phyloP scores from a whole-genome alignment of 2,797 vertebrate genomes.

The Tauraco hartlaubi region DNA sequence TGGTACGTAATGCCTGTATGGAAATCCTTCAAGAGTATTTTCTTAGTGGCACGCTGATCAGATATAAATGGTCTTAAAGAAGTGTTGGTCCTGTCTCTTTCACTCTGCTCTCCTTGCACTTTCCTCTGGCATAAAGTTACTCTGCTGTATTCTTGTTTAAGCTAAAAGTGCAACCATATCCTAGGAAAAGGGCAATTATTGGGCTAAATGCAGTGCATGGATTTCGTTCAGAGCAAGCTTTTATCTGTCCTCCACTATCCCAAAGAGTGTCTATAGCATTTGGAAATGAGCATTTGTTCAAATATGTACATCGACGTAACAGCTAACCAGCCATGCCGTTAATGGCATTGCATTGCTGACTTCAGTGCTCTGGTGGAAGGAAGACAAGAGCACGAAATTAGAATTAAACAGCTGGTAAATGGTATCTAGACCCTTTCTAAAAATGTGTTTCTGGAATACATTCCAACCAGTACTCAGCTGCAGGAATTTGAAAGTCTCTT shows the following conservation, averaged over 20 bases:
- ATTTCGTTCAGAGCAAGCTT: neutral
- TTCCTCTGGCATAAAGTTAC: neutral
- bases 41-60: neutral
- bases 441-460: neutral
- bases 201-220: neutral
- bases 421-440: neutral
- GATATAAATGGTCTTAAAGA: neutral
- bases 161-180: neutral
- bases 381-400: conserved; percentile 1
- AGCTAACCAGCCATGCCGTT: neutral
- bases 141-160: neutral
- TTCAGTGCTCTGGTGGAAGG: neutral
- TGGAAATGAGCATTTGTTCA: neutral
- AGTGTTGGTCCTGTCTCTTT: neutral
- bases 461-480: neutral
- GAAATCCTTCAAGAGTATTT: neutral
- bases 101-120: fast-evolving
- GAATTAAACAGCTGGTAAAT: conserved; percentile 14
- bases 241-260: neutral
- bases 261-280: neutral
- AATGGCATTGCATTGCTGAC: neutral
- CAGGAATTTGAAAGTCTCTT: neutral
- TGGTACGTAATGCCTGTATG: neutral
- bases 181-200: neutral
- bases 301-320: neutral